Conservation (phyloP, 2,797 vertebrate genomes). For the Notolabrus celidotus region DNA sequence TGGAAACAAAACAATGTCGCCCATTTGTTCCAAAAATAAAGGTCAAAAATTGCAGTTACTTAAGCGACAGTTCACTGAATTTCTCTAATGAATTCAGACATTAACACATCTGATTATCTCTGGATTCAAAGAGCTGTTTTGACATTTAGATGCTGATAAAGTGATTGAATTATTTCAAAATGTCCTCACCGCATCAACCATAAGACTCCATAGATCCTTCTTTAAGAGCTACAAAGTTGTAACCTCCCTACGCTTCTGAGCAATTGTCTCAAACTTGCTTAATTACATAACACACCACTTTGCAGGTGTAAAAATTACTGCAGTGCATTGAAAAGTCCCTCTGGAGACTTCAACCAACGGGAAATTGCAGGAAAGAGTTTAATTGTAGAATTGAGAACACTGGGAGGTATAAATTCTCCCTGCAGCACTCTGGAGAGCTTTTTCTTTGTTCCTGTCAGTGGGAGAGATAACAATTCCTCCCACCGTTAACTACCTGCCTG, state of each 20-base stretch:
- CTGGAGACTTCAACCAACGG: constrained; percentile 65
- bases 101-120: too few species aligned
- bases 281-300: constrained; percentile 72
- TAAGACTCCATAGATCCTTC: neutral
- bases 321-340: constrained; percentile 53
- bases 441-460: constrained; percentile 79
- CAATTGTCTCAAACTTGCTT: constrained; percentile 67
- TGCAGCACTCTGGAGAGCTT: constrained; percentile 80
- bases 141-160: neutral
- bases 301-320: constrained; percentile 72
- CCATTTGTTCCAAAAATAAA: too few species aligned
- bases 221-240: constrained; percentile 36
- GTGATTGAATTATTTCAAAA: constrained; percentile 11
- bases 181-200: constrained; percentile 12
- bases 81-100: too few species aligned
- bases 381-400: constrained; percentile 81
- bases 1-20: too few species aligned
- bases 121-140: too few species aligned
- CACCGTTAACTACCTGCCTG: constrained; percentile 81
- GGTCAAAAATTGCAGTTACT: too few species aligned
- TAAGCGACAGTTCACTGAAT: too few species aligned
- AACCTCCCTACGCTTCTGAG: constrained; percentile 28
- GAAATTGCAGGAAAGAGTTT: constrained; percentile 82
- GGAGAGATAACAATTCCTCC: constrained; percentile 85
- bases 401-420: constrained; percentile 78